Base-by-base conservation (phyloP, 2,113 vertebrate genomes). In the Eptesicus fuscus region DNA sequence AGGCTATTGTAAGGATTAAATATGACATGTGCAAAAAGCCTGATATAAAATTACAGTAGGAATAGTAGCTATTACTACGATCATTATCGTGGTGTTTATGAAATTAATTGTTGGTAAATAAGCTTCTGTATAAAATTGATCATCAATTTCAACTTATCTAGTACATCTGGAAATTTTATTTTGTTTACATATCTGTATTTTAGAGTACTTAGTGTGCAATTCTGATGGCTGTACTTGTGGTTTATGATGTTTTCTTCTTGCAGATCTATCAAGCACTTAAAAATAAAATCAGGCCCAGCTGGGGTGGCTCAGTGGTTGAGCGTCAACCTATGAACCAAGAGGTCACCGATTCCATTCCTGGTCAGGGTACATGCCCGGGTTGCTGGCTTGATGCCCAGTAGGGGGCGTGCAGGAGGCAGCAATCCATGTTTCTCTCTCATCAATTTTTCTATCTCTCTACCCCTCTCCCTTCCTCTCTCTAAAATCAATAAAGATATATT, bases 91-190 rank as follows among this genome's bases (percentile, higher is more conserved):
- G 32, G 18, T 74, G 82, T 90, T 88, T 83, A 90, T 76, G 35
- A 90, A 91, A 85, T 91, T 93, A 73, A 78, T 80, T 88, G 12
- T 78, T 49, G n/a, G 44, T 78, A 85, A 94, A 44, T 78, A 73
- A 80, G 22, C 44, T 93, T 94, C 49, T 85, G 30, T 69, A 77
- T 84, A 87, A 93, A 95, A 69, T 49, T 90, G 42, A 61, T 79
- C 59, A 22, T 96, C 61, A 61, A 44, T 90, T 93, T 95, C 37
- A 37, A n/a, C 73, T 92, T 82, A 82, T 51, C 35, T 32, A 42
- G 7, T 59, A 53, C 6, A 79, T 11, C 18, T 11, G n/a, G 35
- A 25, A 78, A 51, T 94, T 91, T 91, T 51, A 90, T 90, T 96
- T 93, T 93, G n/a, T 71, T 91, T 91, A 86, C 32, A 67, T 88